These are phyloP conservation scores for Perdita meconis DNA, from an alignment of 2,888 invertebrate species.

Conservation along the genomic window DNA sequence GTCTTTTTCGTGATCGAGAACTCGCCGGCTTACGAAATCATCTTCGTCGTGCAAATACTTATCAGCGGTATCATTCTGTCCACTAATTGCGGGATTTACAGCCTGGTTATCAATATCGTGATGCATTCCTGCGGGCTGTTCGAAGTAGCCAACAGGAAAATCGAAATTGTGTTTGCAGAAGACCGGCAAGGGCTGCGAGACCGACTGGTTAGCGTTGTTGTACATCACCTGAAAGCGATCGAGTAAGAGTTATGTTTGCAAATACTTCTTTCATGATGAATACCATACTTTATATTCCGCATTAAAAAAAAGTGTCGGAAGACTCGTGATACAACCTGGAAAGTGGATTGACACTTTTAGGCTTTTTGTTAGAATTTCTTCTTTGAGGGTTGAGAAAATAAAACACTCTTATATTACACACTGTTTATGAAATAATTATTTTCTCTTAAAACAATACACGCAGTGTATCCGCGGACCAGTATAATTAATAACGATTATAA, in stretches of 20 bases:
- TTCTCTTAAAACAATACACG: too few species aligned
- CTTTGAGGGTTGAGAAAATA: too few species aligned
- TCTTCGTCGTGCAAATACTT: conserved; percentile 68
- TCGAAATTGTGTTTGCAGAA: conserved; percentile 26
- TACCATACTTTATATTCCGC: too few species aligned
- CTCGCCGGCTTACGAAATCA: conserved; percentile 72
- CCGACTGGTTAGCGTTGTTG: conserved; percentile 35
- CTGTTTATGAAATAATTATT: too few species aligned
- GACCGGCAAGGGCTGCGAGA: not conserved
- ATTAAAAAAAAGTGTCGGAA: too few species aligned
- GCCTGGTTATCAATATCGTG: conserved; percentile 70
- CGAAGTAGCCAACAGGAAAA: conserved; percentile 50
- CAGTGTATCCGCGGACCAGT: too few species aligned
- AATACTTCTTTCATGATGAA: too few species aligned
- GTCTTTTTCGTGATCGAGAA: conserved; percentile 68
- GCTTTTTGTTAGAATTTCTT: too few species aligned
- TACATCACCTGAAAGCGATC: conserved; percentile 55
- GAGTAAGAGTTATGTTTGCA: conserved; percentile 27
- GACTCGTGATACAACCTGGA: too few species aligned
- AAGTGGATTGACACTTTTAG: too few species aligned
- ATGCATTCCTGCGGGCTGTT: conserved; percentile 74
- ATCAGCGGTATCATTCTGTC: conserved; percentile 68
- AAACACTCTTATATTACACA: too few species aligned
- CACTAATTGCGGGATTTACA: conserved; percentile 71
- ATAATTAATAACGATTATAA: too few species aligned